Evolutionary conservation across 2,888 invertebrate species (phyloP), one percentile per base, ranked within the genome.

Genomic region (Drosophila pseudotalamancana): DNA sequence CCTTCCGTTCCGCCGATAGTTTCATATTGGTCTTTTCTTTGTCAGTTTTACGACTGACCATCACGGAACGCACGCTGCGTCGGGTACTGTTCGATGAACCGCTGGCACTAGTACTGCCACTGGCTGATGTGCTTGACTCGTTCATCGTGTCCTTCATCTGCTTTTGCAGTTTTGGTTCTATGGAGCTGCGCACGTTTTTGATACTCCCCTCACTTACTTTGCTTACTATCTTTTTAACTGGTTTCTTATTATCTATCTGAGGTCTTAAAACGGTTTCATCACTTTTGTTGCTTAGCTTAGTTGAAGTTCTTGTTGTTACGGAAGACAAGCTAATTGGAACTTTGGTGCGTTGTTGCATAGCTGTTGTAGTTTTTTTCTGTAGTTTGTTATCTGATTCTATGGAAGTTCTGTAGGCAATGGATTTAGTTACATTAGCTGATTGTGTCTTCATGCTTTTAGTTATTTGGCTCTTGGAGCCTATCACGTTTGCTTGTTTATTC

Each of bases 31-130:
- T 73, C 39, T 84, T 62, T 50, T 90, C 90, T 21, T 89, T 89
- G 42, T 89, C 88, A 3, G 64, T 75, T 68, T 90, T 90, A 4
- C 76, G 79, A 54, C 72, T 72, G n/a, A 73, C 63, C 14, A 64
- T 61, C 6, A 77, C 72, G 16, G 77, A 79, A 12, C 88, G 83
- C 4, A 89, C 81, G 31, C 81, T 77, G 9, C 77, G 77, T 6
- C 89, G 74, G 9, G 85, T 85, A 42, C 89, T 89, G 35, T 68
- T 85, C 5, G 89, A 83, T 2, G 89, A 89, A 6, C 88, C 89
- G 46, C 88, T 88, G 45, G 87, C 73, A 65, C 89, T 87, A 42
- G 88, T 89, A 42, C 75, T 88, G 8, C 83, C 88, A 51, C 86
- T 87, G 25, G 59, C 85, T 12, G 78, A 71, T 4, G 77, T 77